Evolutionary conservation across 2,888 invertebrate genomes (phyloP), one percentile per base, ranked within the genome.

Genomic region (Drosophila birchii): DNA sequence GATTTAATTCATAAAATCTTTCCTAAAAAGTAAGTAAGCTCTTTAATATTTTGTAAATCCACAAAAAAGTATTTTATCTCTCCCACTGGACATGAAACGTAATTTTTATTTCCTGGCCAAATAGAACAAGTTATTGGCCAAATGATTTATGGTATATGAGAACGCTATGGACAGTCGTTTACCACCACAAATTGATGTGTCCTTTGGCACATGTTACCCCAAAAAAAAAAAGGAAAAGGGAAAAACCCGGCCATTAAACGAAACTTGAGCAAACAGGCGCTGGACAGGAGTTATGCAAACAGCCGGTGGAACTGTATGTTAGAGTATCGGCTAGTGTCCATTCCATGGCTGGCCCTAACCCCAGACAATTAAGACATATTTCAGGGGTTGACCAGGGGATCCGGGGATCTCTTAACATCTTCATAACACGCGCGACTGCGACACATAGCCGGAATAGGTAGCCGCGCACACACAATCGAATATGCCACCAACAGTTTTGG

Each of bases 381-480:
- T 55, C 55, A 59, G 73, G 72, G 72, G 73, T 64, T 70, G 71
- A 41, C 53, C 60, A 55, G 58, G 47, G 59, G n/a, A 71, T 69
- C 60, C 69, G 58, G 47, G 54, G 44, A 71, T 69, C 69, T 69
- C 60, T 23, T 81, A 83, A 86, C 78, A 86, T 81, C 86, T 89
- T 85, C 80, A 89, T 89, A 86, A 83, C 89, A 88, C 84, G 82
- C 86, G 89, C 81, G 76, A 78, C 73, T 71, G 81, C 63, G 60
- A 51, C 66, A 68, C 32, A 69, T 57, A 62, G 66, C 32, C 45
- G 12, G 44, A 54, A 58, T 45, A 61, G 69, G 59, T 80, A 70
- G 64, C 69, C 58, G 29, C 51, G 36, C 54, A 45, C 54, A 45
- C 54, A 29, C 63, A 68, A 57, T 68, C 41, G 69, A 61, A 58